Evolutionary conservation across 2,113 vertebrate species (phyloP), one percentile per base, ranked within the genome.

Genomic region (Nymphicus hollandicus): DNA sequence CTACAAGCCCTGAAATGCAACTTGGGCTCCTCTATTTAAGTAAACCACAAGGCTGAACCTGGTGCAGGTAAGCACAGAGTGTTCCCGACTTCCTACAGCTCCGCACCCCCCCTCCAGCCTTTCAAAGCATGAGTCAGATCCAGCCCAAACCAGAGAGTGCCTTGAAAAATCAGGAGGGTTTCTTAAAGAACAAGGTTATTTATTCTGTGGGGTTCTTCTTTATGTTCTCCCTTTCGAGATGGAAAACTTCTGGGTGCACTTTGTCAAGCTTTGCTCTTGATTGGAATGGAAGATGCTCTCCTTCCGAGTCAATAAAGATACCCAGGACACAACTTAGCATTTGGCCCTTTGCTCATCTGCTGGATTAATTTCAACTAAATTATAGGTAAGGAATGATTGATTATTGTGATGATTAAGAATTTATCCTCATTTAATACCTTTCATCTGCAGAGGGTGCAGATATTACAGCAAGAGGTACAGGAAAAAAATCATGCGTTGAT

Each of bases 391-490:
- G 90, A 96, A 93, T 96, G 96, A 97, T 96, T 96, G 90, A 96
- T 97, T 89, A 96, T 97, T 94, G 92, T 84, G 90, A 86, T 93
- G 95, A 97, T 91, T 93, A 86, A 88, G 95, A 96, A 97, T 97
- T 96, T 97, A 95, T 96, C 95, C 95, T 97, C 90, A 94, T 96
- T 28, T 53, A 96, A 90, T n/a, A 92, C 95, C 95, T 79, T 95
- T 96, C 96, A 96, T 91, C 82, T 74, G 76, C 93, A 86, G 70
- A 85, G 74, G 53, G 74, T 24, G 58, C 49, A 46, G 81, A 39
- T 63, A 77, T 63, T 16, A 6, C 64, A 79, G 90, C 55, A 49
- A 37, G 44, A 70, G 64, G 85, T 65, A 65, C 31, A 56, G 71
- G 50, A 49, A 66, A 60, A 60, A 64, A 58, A 2, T 13, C 31